Conservation (phyloP, 2,888 invertebrate genomes). For the Spodoptera littoralis region DNA sequence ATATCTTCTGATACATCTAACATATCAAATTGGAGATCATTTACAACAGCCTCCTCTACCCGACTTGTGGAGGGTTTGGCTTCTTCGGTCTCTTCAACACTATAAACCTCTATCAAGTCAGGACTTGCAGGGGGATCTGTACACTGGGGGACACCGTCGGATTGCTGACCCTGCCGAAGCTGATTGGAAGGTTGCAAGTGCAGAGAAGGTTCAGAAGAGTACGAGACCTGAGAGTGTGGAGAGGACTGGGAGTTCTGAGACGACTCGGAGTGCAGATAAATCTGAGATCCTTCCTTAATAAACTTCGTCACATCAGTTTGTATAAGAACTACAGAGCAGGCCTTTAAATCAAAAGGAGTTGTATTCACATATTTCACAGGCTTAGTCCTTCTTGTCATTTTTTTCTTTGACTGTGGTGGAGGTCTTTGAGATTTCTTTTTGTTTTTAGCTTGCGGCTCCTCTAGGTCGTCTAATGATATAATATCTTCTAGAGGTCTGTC, state of each 20-base stretch:
- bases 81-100: background rate
- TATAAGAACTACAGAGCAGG: constrained; percentile 74
- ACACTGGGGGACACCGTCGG: constrained; percentile 18
- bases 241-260: too few species aligned
- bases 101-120: background rate
- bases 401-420: constrained; percentile 50
- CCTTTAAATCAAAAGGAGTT: constrained; percentile 63
- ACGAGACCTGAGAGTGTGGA: too few species aligned
- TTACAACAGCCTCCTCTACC: constrained; percentile 57
- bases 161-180: background rate
- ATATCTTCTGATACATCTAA: constrained; percentile 85
- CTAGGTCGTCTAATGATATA: constrained; percentile 79
- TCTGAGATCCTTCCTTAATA: constrained; percentile 32
- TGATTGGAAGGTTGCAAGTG: too few species aligned
- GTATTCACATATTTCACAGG: constrained; percentile 32
- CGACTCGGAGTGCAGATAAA: too few species aligned
- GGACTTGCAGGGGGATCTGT: constrained; percentile 5
- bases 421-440: constrained; percentile 62
- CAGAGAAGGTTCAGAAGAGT: too few species aligned
- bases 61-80: constrained; percentile 23
- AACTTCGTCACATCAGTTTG: constrained; percentile 70
- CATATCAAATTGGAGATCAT: constrained; percentile 83
- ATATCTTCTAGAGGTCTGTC: constrained; percentile 82
- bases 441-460: constrained; percentile 63
- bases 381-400: constrained; percentile 52